phyloP scores from a whole-genome alignment of 2,888 invertebrate species.

The Lasioglossum malachurum region DNA sequence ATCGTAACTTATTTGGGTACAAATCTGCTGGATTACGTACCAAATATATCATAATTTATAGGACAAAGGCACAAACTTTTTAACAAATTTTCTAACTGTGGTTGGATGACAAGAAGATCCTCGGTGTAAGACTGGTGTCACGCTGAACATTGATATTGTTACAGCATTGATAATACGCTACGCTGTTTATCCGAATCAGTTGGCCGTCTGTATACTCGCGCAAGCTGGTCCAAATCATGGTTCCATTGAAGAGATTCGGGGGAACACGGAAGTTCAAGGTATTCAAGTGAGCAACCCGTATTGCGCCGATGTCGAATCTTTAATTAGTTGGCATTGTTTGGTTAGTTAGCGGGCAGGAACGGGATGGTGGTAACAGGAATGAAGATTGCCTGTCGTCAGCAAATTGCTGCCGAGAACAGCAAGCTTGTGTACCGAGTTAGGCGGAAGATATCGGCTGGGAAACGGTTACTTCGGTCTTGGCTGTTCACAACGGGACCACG shows the following conservation, averaged over 20 bases:
- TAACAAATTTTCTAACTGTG: too few relatives aligned
- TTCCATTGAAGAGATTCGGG: background rate
- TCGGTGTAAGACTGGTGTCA: too few relatives aligned
- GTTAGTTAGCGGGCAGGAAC: slow-evolving; percentile 66
- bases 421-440: slow-evolving; percentile 26
- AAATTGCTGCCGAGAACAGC: slow-evolving; percentile 59
- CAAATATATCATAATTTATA: too few relatives aligned
- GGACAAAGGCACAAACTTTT: too few relatives aligned
- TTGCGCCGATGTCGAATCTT: slow-evolving; percentile 72
- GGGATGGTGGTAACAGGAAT: slow-evolving; percentile 38
- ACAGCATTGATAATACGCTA: background rate
- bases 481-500: background rate
- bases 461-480: slow-evolving; percentile 26
- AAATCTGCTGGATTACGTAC: too few relatives aligned
- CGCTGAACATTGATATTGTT: too few relatives aligned
- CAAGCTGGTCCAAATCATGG: background rate
- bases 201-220: background rate
- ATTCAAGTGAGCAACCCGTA: slow-evolving; percentile 36
- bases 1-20: too few relatives aligned
- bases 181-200: background rate
- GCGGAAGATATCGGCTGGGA: slow-evolving; percentile 31
- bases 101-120: too few relatives aligned
- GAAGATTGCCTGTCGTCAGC: slow-evolving; percentile 68
- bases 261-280: background rate
- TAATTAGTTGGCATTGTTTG: slow-evolving; percentile 77